Base-by-base conservation (phyloP, 2,888 invertebrate species). In the Julus scanicus region DNA sequence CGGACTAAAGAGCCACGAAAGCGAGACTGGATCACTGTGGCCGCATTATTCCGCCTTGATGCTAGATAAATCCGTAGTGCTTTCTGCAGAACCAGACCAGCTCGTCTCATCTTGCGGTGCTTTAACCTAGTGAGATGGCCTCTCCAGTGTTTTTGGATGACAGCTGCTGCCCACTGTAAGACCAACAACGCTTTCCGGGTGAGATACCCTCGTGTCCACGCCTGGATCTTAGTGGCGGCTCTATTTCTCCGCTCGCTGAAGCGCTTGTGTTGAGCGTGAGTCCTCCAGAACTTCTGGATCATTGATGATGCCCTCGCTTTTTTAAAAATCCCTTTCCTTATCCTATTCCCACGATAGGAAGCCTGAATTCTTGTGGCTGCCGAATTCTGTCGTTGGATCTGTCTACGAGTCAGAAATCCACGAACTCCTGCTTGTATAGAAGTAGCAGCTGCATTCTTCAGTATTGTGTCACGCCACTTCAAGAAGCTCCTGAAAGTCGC, bases 221-320 rank as follows among this genome's bases (percentile, higher is more conserved):
- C 84, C 84, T 84, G 84, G 40, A 84, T 84, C 37, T 40, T 84
- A 1, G 48, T 48, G 20, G 84, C 40, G 8, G 84, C 84, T 29
- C 29, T 29, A 29, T 29, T 29, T 29, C 29, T 29, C 1, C 17
- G 15, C 57, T 57, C 17, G 13, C 17, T 57, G 17, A 57, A 13
- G 17, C 57, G 13, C 17, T 57, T 57, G 17, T 17, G 57, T 17
- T 5, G 5, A 57, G 15, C 5, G 4, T 11, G 29, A 44, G 15
- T 84, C 11, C 84, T 84, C 84, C 44, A 40, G 44, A 40, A 40
- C 20, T 15, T 40, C 84, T 84, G 84, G 48, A 84, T 84, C 17
- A 84, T 15, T 9, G 11, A 20, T 40, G 20, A n/a, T 15, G 84
- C 84, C 40, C 20, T 40, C 15, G n/a, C 48, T 48, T 40, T 17